Conservation (phyloP, 2,113 vertebrate genomes). For the Chionomys nivalis region DNA sequence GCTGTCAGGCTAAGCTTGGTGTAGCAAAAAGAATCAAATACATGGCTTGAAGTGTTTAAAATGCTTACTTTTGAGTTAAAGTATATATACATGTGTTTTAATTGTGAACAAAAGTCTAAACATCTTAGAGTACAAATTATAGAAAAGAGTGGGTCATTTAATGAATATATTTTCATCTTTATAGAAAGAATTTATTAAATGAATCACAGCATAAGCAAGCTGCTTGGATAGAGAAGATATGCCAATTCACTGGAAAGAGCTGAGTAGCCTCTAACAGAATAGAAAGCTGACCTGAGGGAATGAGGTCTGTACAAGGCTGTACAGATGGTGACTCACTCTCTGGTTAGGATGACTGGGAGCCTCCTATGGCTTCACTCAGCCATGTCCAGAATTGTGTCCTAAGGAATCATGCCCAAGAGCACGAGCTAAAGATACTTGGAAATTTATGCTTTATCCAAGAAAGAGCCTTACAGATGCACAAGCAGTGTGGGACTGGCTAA, state of each 20-base stretch:
- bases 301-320: too few species aligned
- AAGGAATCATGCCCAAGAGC: not conserved
- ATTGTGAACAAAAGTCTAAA: not conserved
- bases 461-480: not conserved
- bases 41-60: conserved; percentile 22
- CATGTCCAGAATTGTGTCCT: not conserved
- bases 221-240: not conserved
- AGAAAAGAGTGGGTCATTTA: not conserved
- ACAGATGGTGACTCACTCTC: not conserved
- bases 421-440: not conserved
- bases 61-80: not conserved
- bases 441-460: not conserved
- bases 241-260: not conserved
- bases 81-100: not conserved
- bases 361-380: not conserved
- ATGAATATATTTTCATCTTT: not conserved
- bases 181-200: not conserved
- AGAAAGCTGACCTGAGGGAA: not conserved
- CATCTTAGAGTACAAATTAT: not conserved
- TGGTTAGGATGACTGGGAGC: too few species aligned
- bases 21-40: conserved; percentile 31
- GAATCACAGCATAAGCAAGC: not conserved
- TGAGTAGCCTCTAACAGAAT: not conserved
- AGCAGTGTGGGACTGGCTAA: not conserved
- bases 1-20: not conserved